Evolutionary conservation across 30 jellyfish, hydroid and myxozoan genomes (phyloP), one percentile per base, ranked within the genome.

Genomic region (Calvadosia cruxmelitensis): DNA sequence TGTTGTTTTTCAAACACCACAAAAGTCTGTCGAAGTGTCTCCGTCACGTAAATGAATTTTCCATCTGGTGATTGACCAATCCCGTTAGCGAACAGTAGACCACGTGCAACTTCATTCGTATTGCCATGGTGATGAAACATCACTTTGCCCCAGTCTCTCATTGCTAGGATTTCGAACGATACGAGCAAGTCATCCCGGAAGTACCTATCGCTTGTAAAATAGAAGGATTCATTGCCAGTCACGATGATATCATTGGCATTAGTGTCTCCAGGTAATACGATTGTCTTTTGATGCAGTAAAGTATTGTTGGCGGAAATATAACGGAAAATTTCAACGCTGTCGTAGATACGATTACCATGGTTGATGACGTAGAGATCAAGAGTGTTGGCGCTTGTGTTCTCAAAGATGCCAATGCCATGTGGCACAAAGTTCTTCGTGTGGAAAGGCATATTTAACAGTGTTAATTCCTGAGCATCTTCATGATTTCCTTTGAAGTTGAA

Each of bases 11-110:
- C 23, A 30, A 3, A 30, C 3, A 32, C 65, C 26, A 30, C 64
- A 3, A 65, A n/a, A n/a, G 52, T 3, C 12, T 65, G 12, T 66
- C 65, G 10, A 13, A 65, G 65, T 25, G 74, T 65, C 25, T 65
- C 57, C 10, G 57, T 20, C 20, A 42, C 57, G 20, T 5, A 42
- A 5, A 42, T 5, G 57, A 5, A 20, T 42, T 20, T 42, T 42
- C 20, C 20, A 5, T 42, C 57, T 42, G 10, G 57, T 42, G 57
- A 42, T 42, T 5, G 20, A 42, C 10, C 57, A 10, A 42, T 5
- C 20, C 57, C 57, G 57, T 42, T 42, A 5, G 57, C 15, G 10
- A 42, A 42, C 10, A 5, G 20, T 42, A 42, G 20, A 42, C 57
- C 57, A 5, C 20, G 57, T 42, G 20, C 20, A 42, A 10, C 20